Evolutionary conservation across 2,888 invertebrate genomes (phyloP).

Genomic region (Drosophila phalerata): DNA sequence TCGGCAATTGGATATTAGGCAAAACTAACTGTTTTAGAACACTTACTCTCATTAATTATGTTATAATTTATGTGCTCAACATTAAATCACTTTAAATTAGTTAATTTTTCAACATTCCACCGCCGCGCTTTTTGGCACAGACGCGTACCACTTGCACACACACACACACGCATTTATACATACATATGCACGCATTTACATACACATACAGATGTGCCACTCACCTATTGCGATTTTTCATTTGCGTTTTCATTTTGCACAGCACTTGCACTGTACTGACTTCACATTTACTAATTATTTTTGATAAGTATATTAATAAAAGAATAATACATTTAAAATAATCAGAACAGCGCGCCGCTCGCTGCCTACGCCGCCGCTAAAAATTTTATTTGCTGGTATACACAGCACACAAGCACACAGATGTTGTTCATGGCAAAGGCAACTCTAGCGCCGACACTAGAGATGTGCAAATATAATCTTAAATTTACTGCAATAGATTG

Average conservation of each 20-base stretch:
- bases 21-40: background rate
- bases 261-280: constrained; percentile 9
- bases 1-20: background rate
- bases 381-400: constrained; percentile 75
- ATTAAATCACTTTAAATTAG: constrained; percentile 17
- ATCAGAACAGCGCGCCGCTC: constrained; percentile 17
- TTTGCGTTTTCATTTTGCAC: constrained; percentile 24
- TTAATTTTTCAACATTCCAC: constrained; percentile 47
- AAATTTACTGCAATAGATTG: background rate
- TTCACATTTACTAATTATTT: constrained; percentile 9
- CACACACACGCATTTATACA: constrained; percentile 17
- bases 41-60: background rate
- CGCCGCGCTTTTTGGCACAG: constrained; percentile 64
- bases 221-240: constrained; percentile 58
- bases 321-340: constrained; percentile 18
- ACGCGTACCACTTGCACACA: constrained; percentile 42
- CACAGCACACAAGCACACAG: constrained; percentile 67
- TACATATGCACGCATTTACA: constrained; percentile 1
- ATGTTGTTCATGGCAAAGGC: constrained; percentile 46
- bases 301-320: constrained; percentile 9
- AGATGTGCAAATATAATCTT: constrained; percentile 23
- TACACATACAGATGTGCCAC: constrained; percentile 30
- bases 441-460: constrained; percentile 54
- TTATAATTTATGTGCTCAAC: background rate
- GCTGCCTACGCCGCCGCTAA: constrained; percentile 66